Evolutionary conservation across 2,888 invertebrate genomes (phyloP), one percentile per base, ranked within the genome.

Genomic region (Zele albiditarsus): DNA sequence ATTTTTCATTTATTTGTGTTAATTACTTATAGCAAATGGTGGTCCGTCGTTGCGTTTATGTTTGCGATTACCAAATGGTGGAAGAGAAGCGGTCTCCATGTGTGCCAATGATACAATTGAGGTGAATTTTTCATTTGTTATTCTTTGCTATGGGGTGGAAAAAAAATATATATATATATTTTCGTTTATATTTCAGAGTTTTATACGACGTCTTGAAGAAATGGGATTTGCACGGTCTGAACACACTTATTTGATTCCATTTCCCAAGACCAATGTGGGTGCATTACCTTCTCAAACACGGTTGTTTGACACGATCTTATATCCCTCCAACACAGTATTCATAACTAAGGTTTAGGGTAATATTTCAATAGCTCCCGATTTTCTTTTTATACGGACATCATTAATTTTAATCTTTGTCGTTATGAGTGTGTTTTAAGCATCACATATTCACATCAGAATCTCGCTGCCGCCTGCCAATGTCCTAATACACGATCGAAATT

Each of bases 301-400:
- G 67, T 78, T 89, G 23, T 83, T 83, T 46, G 88, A 89, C 12
- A 89, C 89, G 16, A 85, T 89, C 73, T 81, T 89, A 27, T 89
- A 83, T 82, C 89, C 89, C 74, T 86, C 89, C 16, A 89, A 89
- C 71, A 89, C 89, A 80, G 86, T 89, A 84, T 89, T 89, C 73
- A 89, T 89, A 78, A 87, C 88, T 69, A 89, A 88, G 77, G 85
- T 89, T 82, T 87, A 88, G 83, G 62, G 38, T n/a, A 49, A n/a
- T 23, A 33, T n/a, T 38, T 8, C 60, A 66, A 63, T 53, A 20
- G 46, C 42, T 53, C 10, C 12, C 38, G 12, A 3, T 62, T 70
- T 49, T n/a, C 65, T 38, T 14, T 27, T 46, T 72, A 31, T 74
- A 65, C n/a, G 3, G 25, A 28, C 53, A 38, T 14, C 1, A 60